Conservation (phyloP, 2,113 vertebrate genomes). For the Oncorhynchus clarkii region DNA sequence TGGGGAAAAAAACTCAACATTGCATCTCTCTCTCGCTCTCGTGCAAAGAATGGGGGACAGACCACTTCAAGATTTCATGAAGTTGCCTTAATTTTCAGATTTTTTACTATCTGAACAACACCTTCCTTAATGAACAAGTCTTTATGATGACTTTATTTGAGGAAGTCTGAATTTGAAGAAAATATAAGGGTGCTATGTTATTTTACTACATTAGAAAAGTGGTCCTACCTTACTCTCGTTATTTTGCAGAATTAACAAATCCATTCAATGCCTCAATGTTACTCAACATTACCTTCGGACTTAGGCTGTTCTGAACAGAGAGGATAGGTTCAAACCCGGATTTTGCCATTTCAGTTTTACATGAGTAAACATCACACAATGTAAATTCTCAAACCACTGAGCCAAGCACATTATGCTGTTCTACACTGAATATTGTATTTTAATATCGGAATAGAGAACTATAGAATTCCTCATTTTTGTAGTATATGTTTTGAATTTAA, state of each 20-base stretch:
- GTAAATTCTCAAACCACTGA: slow-evolving; percentile 18
- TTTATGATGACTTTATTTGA: neutral
- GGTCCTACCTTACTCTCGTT: neutral
- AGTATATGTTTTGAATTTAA: neutral
- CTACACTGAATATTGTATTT: slow-evolving; percentile 29
- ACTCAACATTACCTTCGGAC: slow-evolving; percentile 1
- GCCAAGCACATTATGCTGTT: slow-evolving; percentile 9
- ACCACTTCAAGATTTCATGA: neutral
- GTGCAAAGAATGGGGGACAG: neutral
- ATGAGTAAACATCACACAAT: slow-evolving; percentile 1
- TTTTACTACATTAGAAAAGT: neutral
- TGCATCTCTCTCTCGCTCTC: neutral
- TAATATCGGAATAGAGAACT: neutral
- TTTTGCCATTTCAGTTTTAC: neutral
- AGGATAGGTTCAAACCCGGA: neutral
- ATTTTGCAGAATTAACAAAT: neutral
- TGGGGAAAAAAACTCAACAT: too few species aligned
- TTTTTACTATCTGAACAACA: neutral
- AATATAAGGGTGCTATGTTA: neutral
- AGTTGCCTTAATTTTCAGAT: neutral
- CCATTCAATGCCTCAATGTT: slow-evolving; percentile 29
- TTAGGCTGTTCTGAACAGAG: slow-evolving; percentile 9
- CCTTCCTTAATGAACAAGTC: neutral
- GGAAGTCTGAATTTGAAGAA: slow-evolving; percentile 1
- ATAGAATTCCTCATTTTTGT: slow-evolving; percentile 11